Base-by-base conservation (phyloP, 2,113 vertebrate species). In the Nesospiza acunhae region DNA sequence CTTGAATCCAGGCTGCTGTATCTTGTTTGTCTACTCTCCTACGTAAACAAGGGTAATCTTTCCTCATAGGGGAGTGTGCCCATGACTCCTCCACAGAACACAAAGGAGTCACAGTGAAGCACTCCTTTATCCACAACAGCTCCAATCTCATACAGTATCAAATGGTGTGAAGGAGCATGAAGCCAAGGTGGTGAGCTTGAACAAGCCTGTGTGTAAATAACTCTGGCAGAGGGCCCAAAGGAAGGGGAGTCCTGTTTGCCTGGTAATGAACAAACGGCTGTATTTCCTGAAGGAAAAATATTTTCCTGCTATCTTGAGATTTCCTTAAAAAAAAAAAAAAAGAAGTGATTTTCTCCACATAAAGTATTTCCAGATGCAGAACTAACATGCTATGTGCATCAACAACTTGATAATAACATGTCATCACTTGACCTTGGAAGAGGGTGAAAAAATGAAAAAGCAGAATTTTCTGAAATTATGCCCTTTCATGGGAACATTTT, bases 401-500 rank as follows among this genome's bases (percentile, higher is more conserved):
- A 95, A 76, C 90, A 97, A 85, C 87, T 94, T 84, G 79, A 86
- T 95, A 93, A 93, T 72, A 96, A 93, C 78, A 90, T 87, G 86
- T 88, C 94, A 94, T 77, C 73, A 42, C 77, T 83, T 97, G 96
- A 96, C 95, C 89, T 95, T 94, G 95, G 64, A 89, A 62, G 9
- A 18, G 52, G 50, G 52, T 14, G 31, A 24, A 44, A 27, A 55
- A 94, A 95, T 79, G 33, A 89, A 93, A 86, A 78, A 75, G 69
- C 49, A 94, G 56, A 92, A 52, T 90, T 96, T 97, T 94, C 89
- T 96, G 96, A 97, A 97, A 96, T 87, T 75, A 73, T 93, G 93
- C 89, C 93, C 94, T 85, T 93, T 93, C 93, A 90, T 90, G 77
- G 95, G 84, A 97, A 94, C 28, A 90, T 82, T 96, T 97, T 97